Conservation (phyloP, 2,888 invertebrate genomes). For the Heliconius charithonia region DNA sequence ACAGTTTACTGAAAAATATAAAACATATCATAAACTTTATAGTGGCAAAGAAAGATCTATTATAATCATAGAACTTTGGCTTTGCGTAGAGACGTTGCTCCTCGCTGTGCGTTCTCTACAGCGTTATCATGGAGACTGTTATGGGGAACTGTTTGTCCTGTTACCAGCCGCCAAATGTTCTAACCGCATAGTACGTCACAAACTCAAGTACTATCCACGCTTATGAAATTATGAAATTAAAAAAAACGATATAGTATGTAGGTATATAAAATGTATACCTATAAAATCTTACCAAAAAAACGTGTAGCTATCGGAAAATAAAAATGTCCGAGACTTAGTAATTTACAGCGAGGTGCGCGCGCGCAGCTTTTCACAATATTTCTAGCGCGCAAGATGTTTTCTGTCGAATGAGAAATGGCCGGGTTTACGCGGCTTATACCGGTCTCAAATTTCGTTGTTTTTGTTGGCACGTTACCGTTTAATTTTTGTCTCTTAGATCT, state of each 20-base stretch:
- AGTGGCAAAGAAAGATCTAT: too few species aligned
- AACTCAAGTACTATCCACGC: too few species aligned
- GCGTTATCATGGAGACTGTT: too few species aligned
- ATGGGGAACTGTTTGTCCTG: too few species aligned
- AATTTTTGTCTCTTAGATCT: constrained; percentile 48
- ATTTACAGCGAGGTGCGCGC: constrained; percentile 67
- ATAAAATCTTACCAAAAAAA: not conserved
- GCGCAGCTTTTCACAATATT: constrained; percentile 76
- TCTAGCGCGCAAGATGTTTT: constrained; percentile 78
- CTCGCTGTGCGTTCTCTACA: too few species aligned
- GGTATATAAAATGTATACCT: too few species aligned
- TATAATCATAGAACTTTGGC: too few species aligned
- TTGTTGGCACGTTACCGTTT: constrained; percentile 65
- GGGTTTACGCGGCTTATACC: constrained; percentile 66
- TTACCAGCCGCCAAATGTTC: too few species aligned
- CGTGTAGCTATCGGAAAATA: constrained; percentile 4
- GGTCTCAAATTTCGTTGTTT: constrained; percentile 67
- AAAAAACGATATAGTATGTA: not conserved
- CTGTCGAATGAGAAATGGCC: constrained; percentile 73
- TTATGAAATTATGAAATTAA: not conserved
- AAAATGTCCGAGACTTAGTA: constrained; percentile 49
- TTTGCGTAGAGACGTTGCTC: too few species aligned
- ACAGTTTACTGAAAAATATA: too few species aligned
- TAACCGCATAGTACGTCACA: too few species aligned
- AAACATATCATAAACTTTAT: too few species aligned